These are phyloP conservation scores for Neuroscelio doddi DNA, from an alignment of 2,888 invertebrate genomes.

Conservation along the genomic window DNA sequence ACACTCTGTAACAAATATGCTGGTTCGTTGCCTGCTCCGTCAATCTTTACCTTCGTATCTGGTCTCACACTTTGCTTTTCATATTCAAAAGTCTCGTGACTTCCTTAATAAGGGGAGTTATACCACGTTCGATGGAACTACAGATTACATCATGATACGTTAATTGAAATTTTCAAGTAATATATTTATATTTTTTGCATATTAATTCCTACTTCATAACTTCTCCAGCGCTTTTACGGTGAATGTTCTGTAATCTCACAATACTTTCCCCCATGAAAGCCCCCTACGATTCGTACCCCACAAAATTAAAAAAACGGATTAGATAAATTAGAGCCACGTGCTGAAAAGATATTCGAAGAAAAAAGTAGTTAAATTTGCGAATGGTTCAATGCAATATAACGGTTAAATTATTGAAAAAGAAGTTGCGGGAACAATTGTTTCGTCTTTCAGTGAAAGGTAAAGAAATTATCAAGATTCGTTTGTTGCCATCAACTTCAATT, in stretches of 20 bases:
- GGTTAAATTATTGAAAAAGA: background rate
- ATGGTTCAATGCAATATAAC: no score
- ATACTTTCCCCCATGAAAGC: no score
- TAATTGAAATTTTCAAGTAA: no score
- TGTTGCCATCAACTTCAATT: background rate
- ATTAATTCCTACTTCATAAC: no score
- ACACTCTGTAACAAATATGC: slow-evolving; percentile 32
- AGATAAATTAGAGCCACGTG: background rate
- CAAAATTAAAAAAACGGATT: no score
- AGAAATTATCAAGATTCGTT: slow-evolving; percentile 8
- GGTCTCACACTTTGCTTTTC: slow-evolving; percentile 7
- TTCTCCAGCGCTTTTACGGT: no score
- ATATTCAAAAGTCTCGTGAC: slow-evolving; percentile 22
- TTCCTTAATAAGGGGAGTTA: slow-evolving; percentile 3
- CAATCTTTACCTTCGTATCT: slow-evolving; percentile 15
- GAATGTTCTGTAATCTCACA: no score
- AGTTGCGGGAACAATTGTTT: slow-evolving; percentile 1
- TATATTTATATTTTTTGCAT: no score
- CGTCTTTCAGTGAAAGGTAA: background rate
- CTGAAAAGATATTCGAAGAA: background rate
- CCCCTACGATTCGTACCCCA: no score
- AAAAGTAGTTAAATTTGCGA: background rate
- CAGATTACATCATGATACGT: no score
- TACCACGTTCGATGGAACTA: no score
- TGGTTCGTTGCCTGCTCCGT: slow-evolving; percentile 44